Base-by-base conservation (phyloP, 2,888 invertebrate species). In the Epistrophella euchroma region DNA sequence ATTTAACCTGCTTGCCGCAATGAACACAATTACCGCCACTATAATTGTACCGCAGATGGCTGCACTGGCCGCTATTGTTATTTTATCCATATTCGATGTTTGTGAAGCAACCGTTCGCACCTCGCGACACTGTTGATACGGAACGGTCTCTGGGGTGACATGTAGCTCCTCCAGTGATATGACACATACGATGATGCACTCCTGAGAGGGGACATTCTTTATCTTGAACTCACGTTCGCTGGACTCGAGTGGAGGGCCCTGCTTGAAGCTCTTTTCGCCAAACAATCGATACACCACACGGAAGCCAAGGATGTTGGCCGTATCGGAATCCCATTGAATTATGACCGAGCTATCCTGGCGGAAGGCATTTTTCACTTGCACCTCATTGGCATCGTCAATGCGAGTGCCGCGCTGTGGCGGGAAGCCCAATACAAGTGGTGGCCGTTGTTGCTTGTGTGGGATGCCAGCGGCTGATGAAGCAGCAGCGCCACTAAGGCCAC, bases 1-100 rank as follows among this genome's bases (percentile, higher is more conserved):
- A 52, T 75, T 87, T 90, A 88, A 93, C 93, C 93, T 94, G 88
- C 97, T 97, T 25, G 97, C 97, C 62, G 97, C 97, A 72, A 98
- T 96, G 92, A 98, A 97, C 88, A 98, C 95, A 88, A 98, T 96
- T 77, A 98, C 97, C 0, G 97, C 98, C 58, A 97, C 95, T 80
- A 98, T 96, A 89, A 98, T 97, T 52, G 97, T 97, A 52, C 97
- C 97, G 92, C 98, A 98, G 90, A 98, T 98, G 77, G 97, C 97
- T 22, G 97, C 97, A 90, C 97, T 97, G 4, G 97, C 97, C 28
- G 97, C 97, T 90, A 98, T 98, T 71, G 98, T 98, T 90, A 98
- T 97, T 93, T 97, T 98, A 93, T 98, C 98, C 97, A 98, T 97
- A 93, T 97, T 97, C 75, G 97, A 96, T 71, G 97, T 95, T 60